Evolutionary conservation across 2,797 vertebrate species (phyloP).

Genomic region (Delichon dasypus): DNA sequence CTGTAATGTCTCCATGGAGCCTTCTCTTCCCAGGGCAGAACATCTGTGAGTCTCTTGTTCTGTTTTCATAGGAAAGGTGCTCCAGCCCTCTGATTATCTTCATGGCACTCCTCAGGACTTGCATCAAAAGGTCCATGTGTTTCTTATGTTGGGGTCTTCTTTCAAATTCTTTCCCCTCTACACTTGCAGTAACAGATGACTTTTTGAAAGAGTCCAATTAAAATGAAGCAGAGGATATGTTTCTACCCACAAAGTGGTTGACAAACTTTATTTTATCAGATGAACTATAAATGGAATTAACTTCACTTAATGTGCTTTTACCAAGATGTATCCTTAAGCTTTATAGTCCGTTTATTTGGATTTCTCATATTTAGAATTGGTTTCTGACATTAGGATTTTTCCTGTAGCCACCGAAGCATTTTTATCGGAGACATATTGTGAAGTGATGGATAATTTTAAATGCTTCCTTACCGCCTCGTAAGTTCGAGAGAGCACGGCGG

Average conservation of each 20-base stretch:
- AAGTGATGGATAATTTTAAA: neutral
- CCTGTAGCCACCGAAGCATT: neutral
- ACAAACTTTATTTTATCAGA: neutral
- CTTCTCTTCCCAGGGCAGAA: neutral
- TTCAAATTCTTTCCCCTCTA: neutral
- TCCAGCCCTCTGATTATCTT: neutral
- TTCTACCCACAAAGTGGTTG: neutral
- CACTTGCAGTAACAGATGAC: neutral
- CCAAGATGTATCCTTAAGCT: neutral
- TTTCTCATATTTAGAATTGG: neutral
- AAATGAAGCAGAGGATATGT: neutral
- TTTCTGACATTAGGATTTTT: neutral
- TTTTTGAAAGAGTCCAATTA: neutral
- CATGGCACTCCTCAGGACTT: neutral
- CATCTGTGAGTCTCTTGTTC: neutral
- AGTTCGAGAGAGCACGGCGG: rapidly evolving
- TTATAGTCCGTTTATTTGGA: neutral
- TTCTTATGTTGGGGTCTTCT: neutral
- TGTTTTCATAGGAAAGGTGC: neutral
- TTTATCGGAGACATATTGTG: neutral
- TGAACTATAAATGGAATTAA: neutral
- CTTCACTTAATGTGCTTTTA: neutral
- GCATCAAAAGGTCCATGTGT: neutral
- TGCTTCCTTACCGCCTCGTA: rapidly evolving
- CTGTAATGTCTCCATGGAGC: neutral